phyloP scores from a whole-genome alignment of 2,888 invertebrate genomes.

The Slavum lentiscoides region DNA sequence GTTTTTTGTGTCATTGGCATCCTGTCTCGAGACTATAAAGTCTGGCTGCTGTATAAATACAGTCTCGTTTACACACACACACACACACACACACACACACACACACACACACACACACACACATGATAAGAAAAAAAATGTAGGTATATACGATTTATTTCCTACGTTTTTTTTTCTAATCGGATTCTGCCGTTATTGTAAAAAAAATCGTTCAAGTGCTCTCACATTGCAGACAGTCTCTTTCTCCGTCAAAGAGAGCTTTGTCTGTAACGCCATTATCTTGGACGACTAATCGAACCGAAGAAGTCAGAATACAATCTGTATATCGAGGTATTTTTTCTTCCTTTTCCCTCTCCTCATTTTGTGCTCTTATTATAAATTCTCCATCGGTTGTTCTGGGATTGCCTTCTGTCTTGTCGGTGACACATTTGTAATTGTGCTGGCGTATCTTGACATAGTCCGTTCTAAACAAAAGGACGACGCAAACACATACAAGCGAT shows the following conservation, averaged over 20 bases:
- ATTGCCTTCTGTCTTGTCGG: constrained; percentile 41
- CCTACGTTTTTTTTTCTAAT: constrained; percentile 45
- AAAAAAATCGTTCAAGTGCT: constrained; percentile 43
- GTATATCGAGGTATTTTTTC: constrained; percentile 34
- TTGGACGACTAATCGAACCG: constrained; percentile 51
- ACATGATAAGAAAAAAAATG: not conserved
- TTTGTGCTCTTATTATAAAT: not conserved
- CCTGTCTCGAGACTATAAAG: constrained; percentile 39
- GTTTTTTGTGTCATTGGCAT: constrained; percentile 48
- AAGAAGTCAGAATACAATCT: constrained; percentile 47
- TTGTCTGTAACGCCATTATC: constrained; percentile 47
- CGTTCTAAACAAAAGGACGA: constrained; percentile 29
- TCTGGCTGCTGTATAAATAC: constrained; percentile 29
- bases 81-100: not conserved
- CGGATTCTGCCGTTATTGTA: constrained; percentile 34
- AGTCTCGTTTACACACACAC: constrained; percentile 6
- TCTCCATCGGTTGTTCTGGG: constrained; percentile 8
- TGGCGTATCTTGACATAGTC: constrained; percentile 30
- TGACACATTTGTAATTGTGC: constrained; percentile 45
- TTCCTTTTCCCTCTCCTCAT: not conserved
- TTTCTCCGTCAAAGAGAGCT: constrained; percentile 44
- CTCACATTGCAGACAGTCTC: constrained; percentile 38
- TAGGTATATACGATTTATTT: constrained; percentile 44
- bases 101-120: constrained; percentile 10
- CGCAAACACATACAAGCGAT: not conserved